phyloP scores from a whole-genome alignment of 2,797 vertebrate genomes.

The Cyclopterus lumpus region DNA sequence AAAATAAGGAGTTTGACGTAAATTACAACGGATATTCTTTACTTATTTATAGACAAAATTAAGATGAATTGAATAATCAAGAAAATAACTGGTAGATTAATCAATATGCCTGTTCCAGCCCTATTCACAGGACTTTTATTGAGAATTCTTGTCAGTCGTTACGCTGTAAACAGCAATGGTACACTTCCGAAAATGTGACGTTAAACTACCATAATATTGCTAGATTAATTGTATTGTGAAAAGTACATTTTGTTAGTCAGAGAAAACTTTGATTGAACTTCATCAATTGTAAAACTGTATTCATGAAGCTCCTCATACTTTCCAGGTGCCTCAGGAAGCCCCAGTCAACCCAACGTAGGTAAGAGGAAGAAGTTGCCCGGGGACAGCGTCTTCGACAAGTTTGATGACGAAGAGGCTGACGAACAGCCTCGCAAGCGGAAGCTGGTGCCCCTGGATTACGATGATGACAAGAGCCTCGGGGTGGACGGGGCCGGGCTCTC shows the following conservation, averaged over 20 bases:
- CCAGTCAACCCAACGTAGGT: conserved; percentile 90
- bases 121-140: background rate
- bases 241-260: background rate
- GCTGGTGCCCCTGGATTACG: conserved; percentile 96
- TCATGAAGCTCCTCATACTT: conserved; percentile 5
- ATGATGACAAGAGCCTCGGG: conserved; percentile 91
- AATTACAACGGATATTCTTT: background rate
- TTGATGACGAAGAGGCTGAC: conserved; percentile 96
- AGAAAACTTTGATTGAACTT: background rate
- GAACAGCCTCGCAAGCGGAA: conserved; percentile 96
- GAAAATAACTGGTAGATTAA: background rate
- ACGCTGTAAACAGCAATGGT: background rate
- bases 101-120: background rate
- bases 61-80: background rate
- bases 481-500: conserved; percentile 75
- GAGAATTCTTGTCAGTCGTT: background rate
- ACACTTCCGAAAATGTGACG: background rate
- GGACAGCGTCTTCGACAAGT: conserved; percentile 98
- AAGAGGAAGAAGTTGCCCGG: conserved; percentile 98
- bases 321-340: conserved; percentile 92
- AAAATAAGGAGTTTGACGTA: background rate
- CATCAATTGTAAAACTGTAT: background rate
- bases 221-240: background rate
- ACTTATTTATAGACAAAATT: background rate
- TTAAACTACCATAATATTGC: background rate